These are phyloP conservation scores for Phyllostomus discolor DNA, from an alignment of 2,113 vertebrate species.

Conservation along the genomic window DNA sequence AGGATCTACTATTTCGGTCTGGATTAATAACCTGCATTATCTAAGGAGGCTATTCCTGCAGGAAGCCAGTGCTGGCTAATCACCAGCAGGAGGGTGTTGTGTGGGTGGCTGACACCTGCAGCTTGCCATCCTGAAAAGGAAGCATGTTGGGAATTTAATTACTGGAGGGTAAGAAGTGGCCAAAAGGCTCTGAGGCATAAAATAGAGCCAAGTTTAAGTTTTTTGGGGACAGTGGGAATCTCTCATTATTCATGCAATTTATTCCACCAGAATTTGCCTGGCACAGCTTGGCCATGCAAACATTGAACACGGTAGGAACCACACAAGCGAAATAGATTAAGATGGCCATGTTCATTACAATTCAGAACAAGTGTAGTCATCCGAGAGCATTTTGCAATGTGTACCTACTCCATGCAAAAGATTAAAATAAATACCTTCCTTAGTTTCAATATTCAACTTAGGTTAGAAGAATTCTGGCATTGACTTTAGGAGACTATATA, in stretches of 20 bases:
- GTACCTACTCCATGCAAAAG: not conserved
- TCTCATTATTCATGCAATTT: slow-evolving; percentile 20
- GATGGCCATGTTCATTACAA: slow-evolving; percentile 7
- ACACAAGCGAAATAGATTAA: slow-evolving; percentile 26
- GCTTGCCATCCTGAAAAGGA: not conserved
- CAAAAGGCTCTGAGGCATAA: slow-evolving; percentile 22
- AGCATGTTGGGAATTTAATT: slow-evolving; percentile 34
- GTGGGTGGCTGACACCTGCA: not conserved
- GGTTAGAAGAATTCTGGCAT: not conserved
- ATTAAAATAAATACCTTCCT: slow-evolving; percentile 42
- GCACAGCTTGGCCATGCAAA: slow-evolving; percentile 36
- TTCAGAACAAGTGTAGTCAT: slow-evolving; percentile 33
- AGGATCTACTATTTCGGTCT: not conserved
- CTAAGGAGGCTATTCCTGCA: not conserved
- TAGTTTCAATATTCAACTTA: not conserved
- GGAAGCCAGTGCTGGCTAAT: not conserved
- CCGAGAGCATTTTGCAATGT: slow-evolving; percentile 7
- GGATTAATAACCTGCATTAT: not conserved
- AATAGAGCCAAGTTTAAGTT: slow-evolving; percentile 10
- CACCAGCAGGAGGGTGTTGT: not conserved
- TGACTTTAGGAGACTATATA: not conserved
- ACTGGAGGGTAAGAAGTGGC: not conserved
- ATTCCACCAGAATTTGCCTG: slow-evolving; percentile 24
- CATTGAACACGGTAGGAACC: not conserved
- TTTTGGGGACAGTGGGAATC: slow-evolving; percentile 25